Evolutionary conservation across 2,888 invertebrate species (phyloP), one percentile per base, ranked within the genome.

Genomic region (Baccha elongata): DNA sequence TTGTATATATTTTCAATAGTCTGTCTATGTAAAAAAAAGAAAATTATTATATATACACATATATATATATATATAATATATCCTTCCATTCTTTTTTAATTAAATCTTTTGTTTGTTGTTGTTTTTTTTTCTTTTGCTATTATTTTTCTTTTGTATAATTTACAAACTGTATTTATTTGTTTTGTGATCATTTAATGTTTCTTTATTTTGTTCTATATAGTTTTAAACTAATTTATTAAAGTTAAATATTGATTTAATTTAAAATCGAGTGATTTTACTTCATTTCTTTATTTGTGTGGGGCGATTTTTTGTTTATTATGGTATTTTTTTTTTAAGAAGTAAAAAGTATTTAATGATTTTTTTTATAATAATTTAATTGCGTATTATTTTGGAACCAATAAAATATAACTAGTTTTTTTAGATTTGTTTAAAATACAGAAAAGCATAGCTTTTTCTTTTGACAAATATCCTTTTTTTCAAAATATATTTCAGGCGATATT

Each of bases 1-100:
- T 83, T 83, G 83, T 83, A 83, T 83, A 83, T 83, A 83, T 83
- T 83, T 83, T 83, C 78, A 83, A 76, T 83, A 83, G 73, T 76
- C 83, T 78, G 83, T 78, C 83, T 83, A 83, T 76, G 83, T 83
- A 83, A 83, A 83, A 83, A n/a, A 78, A 78, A 78, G 72, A 83
- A 83, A 83, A 76, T 72, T 72, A 72, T 67, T 72, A 65, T 76
- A 72, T 58, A 55, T 72, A 65, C 72, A 67, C 37, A 35, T 53
- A n/a, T 37, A 23, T 55, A 13, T 55, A 21, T 37, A 37, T 37
- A 55, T 76, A 81, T 83, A 72, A 75, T 76, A 76, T 76, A 81
- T 76, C 69, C 55, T 62, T 75, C 55, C 76, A 68, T 37, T 68
- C 46, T 68, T 68, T 55, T 72, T 37, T 53, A n/a, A 26, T 26